Evolutionary conservation across 2,888 invertebrate species (phyloP), one percentile per base, ranked within the genome.

Genomic region (Andrena hattorfiana): DNA sequence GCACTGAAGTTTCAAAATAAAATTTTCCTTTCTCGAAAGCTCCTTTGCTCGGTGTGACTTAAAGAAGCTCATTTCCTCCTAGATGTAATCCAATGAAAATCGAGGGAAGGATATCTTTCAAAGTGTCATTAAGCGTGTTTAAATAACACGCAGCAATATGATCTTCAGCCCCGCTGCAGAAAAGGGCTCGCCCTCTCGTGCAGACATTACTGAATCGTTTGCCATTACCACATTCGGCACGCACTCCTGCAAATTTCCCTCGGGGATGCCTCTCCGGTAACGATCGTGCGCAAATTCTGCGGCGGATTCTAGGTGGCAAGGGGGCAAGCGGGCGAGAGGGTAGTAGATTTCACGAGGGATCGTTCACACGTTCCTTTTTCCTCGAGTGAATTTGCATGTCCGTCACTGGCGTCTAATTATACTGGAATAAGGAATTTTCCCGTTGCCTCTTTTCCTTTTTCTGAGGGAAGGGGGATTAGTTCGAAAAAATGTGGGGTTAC

Each of bases 181-280:
- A 76, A 81, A 84, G 63, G 72, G 85, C 77, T 81, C 72, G 75
- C 73, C 56, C 71, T 76, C 75, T 77, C 62, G 70, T 63, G 81
- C 85, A 81, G 84, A 70, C 84, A 83, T 85, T 83, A 81, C 68
- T 72, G 80, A 85, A 85, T 88, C 84, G 87, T 82, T 86, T 82
- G 78, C 70, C 85, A 78, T 78, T 86, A 83, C 87, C 87, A 86
- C 85, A 84, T 88, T 89, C 84, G 85, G 87, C 87, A 85, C 81
- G 88, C 88, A 88, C 89, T 88, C 73, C 71, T 62, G 83, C 84
- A 88, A 85, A 89, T 88, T 88, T 89, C 88, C 88, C 87, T 77
- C 69, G 88, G 87, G 88, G 67, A 81, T 83, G 59, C 69, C 77
- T 77, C 83, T 86, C 68, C 51, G 78, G 80, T 70, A 87, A 88